Evolutionary conservation across 2,888 invertebrate species (phyloP), one percentile per base, ranked within the genome.

Genomic region (Catocala sponsa): DNA sequence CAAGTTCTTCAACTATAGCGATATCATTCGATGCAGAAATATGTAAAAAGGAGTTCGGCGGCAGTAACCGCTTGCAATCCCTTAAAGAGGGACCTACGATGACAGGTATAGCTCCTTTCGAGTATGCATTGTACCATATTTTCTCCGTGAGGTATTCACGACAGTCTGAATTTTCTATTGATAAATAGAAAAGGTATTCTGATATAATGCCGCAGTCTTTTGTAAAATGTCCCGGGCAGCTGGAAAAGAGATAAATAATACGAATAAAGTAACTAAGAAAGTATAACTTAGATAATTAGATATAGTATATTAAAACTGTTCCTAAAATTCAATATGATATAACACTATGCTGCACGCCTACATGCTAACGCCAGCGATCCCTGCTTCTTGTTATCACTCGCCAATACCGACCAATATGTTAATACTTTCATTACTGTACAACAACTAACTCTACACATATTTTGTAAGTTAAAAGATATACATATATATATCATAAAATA

Each of bases 131-230:
- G 93, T 96, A 95, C 87, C 96, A 97, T 0, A 95, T 81, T 82
- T 97, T 97, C 79, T 97, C 97, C 0, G 97, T 97, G 49, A 97
- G 85, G 75, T 97, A 97, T 79, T 97, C 96, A 5, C 91, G 90
- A 79, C 97, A 97, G 72, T 95, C 95, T 0, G 96, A 95, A 79
- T 97, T 97, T 84, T 97, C 97, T 69, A 97, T 95, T 0, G 96
- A 95, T 47, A 97, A 83, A 76, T 97, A 97, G 82, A 97, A 97
- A 73, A 96, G 91, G 83, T 97, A 97, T 6, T 92, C 75, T 0
- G 91, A 85, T 48, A 97, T 85, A 6, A 84, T 69, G 2, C 90
- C 83, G 72, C 97, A 97, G 80, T 97, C 96, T 0, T 85, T 78
- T 70, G 70, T 87, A 70, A 96, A 96, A 81, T 96, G 96, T 11